Conservation (phyloP, 2,113 vertebrate species). For the Hydrochoerus hydrochaeris region DNA sequence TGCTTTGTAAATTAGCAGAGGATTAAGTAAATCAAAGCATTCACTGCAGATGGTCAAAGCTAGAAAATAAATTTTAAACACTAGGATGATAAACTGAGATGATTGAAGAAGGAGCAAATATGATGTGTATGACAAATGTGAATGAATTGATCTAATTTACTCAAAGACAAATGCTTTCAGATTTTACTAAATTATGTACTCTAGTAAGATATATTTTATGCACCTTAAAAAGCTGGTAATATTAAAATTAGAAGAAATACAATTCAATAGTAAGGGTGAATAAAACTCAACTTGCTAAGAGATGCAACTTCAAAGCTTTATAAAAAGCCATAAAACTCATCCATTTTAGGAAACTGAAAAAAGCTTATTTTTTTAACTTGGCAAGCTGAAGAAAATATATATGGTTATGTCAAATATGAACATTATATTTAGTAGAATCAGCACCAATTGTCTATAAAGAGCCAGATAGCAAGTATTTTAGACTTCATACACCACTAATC, state of each 20-base stretch:
- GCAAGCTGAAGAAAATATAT: not conserved
- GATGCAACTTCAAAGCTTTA: not conserved
- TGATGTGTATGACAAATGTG: not conserved
- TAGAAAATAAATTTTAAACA: conserved; percentile 15
- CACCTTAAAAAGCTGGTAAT: not conserved
- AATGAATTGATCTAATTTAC: not conserved
- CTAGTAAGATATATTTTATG: not conserved
- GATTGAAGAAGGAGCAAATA: not conserved
- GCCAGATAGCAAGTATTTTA: conserved; percentile 41
- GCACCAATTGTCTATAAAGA: not conserved
- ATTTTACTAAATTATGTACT: not conserved
- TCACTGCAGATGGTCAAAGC: not conserved
- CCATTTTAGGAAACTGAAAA: not conserved
- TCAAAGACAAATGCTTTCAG: not conserved
- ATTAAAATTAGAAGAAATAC: conserved; percentile 18
- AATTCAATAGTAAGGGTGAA: not conserved
- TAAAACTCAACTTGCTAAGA: not conserved
- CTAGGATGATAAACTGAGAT: not conserved
- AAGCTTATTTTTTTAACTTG: not conserved
- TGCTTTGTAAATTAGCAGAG: not conserved
- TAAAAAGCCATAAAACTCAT: not conserved
- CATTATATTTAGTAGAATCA: not conserved
- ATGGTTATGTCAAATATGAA: not conserved
- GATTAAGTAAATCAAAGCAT: not conserved
- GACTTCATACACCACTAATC: not conserved